Percentiles rank a stretch among this genome's conserved stretches.
phyloP scores from a whole-genome alignment of 2,113 vertebrate genomes.

The Hoplias malabaricus region DNA sequence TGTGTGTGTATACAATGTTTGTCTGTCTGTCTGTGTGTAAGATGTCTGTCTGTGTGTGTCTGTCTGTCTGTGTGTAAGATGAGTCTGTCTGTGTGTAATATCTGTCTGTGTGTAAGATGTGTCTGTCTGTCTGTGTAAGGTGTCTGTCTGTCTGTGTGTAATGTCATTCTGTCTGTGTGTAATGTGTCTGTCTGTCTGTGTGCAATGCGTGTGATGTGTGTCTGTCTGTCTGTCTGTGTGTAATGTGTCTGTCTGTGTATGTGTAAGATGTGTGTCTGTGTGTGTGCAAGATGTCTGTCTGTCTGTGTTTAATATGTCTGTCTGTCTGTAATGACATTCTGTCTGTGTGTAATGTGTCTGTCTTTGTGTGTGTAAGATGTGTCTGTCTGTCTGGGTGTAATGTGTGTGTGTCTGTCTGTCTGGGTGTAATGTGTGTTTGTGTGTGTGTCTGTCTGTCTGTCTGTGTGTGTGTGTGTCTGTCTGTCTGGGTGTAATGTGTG shows the following conservation, averaged over 20 bases:
- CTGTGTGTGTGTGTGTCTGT: too few species aligned
- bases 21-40: too few species aligned
- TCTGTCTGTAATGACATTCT: not conserved
- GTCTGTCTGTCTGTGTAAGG: too few species aligned
- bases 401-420: slow-evolving; percentile 2
- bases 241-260: not conserved
- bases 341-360: not conserved
- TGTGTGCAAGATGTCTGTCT: slow-evolving; percentile 57
- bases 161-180: too few species aligned
- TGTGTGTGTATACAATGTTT: not conserved
- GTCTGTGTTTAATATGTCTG: not conserved
- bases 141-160: not conserved
- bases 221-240: not conserved
- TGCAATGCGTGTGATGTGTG: slow-evolving; percentile 32
- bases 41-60: too few species aligned
- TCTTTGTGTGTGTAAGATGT: not conserved
- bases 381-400: slow-evolving; percentile 6
- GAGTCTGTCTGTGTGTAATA: too few species aligned
- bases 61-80: too few species aligned
- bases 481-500: too few species aligned
- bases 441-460: too few species aligned
- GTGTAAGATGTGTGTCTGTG: slow-evolving; percentile 44
- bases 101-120: too few species aligned
- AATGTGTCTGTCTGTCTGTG: slow-evolving; percentile 12
- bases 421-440: too few species aligned